Conservation (phyloP, 2,888 invertebrate genomes). For the Erebia epiphron region DNA sequence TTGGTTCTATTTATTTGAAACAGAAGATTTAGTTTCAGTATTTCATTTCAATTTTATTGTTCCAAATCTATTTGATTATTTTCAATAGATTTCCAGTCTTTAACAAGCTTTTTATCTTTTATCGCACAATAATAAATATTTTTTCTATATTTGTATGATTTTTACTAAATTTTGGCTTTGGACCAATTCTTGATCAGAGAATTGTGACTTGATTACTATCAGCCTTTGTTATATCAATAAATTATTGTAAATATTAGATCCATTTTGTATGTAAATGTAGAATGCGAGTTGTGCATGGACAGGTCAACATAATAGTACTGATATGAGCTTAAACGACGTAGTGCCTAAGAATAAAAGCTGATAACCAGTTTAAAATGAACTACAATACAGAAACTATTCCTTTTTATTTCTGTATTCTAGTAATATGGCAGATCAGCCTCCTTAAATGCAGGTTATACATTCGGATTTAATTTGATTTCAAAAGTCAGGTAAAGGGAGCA, state of each 20-base stretch:
- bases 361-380: conserved; percentile 54
- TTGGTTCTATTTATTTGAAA: conserved; percentile 16
- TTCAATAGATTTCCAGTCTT: no score
- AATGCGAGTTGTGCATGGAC: conserved; percentile 74
- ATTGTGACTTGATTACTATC: conserved; percentile 33
- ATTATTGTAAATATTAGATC: conserved; percentile 67
- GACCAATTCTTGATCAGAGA: conserved; percentile 27
- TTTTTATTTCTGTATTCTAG: conserved; percentile 10
- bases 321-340: conserved; percentile 86
- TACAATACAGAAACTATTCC: conserved; percentile 29
- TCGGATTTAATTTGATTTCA: conserved; percentile 16
- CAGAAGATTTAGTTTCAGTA: no score
- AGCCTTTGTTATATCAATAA: conserved; percentile 37
- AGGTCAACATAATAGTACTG: conserved; percentile 82
- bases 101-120: no score
- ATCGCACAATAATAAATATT: no score
- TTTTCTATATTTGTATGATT: not conserved
- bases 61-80: no score
- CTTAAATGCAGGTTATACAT: not conserved
- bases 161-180: not conserved
- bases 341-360: conserved; percentile 85
- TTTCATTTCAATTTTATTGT: no score
- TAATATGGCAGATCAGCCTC: conserved; percentile 14
- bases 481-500: conserved; percentile 33
- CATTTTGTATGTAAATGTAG: conserved; percentile 76